Percentiles rank a stretch among this genome's conserved stretches.
These are phyloP conservation scores for Acromyrmex heyeri DNA, from an alignment of 1,140 invertebrate genomes.

Conservation along the genomic window DNA sequence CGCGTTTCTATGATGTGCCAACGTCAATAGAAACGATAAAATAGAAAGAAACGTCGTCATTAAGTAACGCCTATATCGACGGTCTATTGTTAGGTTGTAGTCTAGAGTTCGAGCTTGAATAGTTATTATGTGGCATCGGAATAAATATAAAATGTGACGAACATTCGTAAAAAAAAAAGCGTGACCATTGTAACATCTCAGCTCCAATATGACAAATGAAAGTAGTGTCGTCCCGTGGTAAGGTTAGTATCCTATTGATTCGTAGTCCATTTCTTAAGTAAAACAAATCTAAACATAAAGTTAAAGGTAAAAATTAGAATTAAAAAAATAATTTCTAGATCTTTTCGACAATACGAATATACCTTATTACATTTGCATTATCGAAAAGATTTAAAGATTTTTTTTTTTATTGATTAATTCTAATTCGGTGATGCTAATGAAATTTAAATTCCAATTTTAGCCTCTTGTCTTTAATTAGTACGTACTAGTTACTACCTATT, in stretches of 20 bases:
- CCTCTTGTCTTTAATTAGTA: conserved; percentile 30
- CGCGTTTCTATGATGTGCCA: background rate
- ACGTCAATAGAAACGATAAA: background rate
- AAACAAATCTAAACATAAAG: background rate
- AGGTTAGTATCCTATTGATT: conserved; percentile 73
- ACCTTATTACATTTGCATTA: background rate
- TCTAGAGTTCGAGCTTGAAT: conserved; percentile 1
- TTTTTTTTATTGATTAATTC: background rate
- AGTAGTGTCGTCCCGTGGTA: conserved; percentile 61
- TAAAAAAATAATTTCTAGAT: too few relatives aligned
- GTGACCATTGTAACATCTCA: conserved; percentile 3
- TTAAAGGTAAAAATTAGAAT: background rate
- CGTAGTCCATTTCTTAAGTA: conserved; percentile 43
- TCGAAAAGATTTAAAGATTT: background rate
- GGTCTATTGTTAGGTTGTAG: background rate
- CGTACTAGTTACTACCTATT: conserved; percentile 29
- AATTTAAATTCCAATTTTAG: background rate
- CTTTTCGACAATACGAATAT: background rate
- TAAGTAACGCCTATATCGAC: conserved; percentile 19
- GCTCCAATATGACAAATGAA: conserved; percentile 51
- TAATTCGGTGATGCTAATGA: background rate
- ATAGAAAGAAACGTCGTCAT: conserved; percentile 20
- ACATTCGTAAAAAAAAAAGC: background rate
- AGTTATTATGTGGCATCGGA: background rate
- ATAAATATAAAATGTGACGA: conserved; percentile 2